phyloP scores from a whole-genome alignment of 1,140 invertebrate genomes.

The Mactra quadrangularis region DNA sequence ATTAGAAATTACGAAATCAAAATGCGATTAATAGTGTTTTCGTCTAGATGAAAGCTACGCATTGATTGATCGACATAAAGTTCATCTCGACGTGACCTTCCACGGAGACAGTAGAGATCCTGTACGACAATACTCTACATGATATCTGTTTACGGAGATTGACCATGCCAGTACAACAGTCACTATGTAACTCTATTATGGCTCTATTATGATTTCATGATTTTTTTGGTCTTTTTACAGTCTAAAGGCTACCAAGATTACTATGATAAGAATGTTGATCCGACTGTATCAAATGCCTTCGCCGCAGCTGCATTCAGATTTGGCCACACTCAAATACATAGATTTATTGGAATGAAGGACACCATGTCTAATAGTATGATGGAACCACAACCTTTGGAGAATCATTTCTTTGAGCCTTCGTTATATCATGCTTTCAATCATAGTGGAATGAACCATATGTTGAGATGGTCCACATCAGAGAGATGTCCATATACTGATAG shows the following conservation, averaged over 20 bases:
- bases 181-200: too few species aligned
- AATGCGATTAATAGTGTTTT: too few species aligned
- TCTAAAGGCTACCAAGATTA: background rate
- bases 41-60: too few species aligned
- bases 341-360: background rate
- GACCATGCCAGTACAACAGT: too few species aligned
- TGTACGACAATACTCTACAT: too few species aligned
- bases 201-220: too few species aligned
- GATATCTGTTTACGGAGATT: too few species aligned
- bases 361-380: background rate
- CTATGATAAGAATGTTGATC: background rate
- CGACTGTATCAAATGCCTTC: conserved; percentile 12
- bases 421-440: conserved; percentile 14
- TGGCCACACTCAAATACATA: conserved; percentile 10
- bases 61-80: too few species aligned
- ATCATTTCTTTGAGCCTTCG: conserved; percentile 5
- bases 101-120: too few species aligned
- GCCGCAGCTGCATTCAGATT: conserved; percentile 29
- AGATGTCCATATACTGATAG: conserved; percentile 7
- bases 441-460: background rate
- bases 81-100: too few species aligned
- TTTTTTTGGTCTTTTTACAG: too few species aligned
- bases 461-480: background rate
- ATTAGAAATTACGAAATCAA: too few species aligned
- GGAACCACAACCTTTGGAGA: background rate